Evolutionary conservation across 37 sponge, comb jelly and placozoan species (phyloP), one percentile per base, ranked within the genome.

Genomic region (Crambe crambe): DNA sequence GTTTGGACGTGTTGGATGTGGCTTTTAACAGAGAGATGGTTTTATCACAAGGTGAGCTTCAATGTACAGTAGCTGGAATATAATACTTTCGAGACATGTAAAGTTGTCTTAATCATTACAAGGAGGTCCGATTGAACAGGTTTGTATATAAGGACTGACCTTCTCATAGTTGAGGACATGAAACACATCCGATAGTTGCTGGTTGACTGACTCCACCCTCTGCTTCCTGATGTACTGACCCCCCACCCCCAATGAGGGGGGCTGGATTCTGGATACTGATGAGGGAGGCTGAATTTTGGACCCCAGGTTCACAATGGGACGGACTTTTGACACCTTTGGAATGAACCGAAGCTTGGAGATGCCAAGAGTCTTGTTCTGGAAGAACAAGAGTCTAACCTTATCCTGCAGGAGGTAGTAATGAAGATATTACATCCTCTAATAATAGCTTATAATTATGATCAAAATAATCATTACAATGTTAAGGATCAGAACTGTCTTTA

Each of bases 101-200:
- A n/a, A n/a, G n/a, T n/a, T n/a, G n/a, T n/a, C n/a, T n/a, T n/a
- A n/a, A n/a, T n/a, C n/a, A n/a, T n/a, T n/a, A n/a, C n/a, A n/a
- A n/a, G n/a, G n/a, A n/a, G n/a, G n/a, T n/a, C n/a, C n/a, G n/a
- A n/a, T n/a, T n/a, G n/a, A n/a, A n/a, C n/a, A n/a, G n/a, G n/a
- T n/a, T n/a, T n/a, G n/a, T n/a, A n/a, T n/a, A n/a, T n/a, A n/a
- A n/a, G n/a, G n/a, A 32, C 77, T 22, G 9, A 83, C 89, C 80
- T 84, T 89, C 58, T 83, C 92, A 83, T 83, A 87, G 37, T 79
- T 86, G 22, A 91, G 72, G 3, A 91, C 77, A 30, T 47, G 64
- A 30, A 86, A 91, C 0, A 83, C 65, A 59, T 83, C 64, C 8
- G 42, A 37, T 25, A 91, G 83, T 37, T 86, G 70, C 2, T 37